Percentiles rank a stretch among this genome's conserved stretches.
Conservation (phyloP, 2,113 vertebrate genomes). For the Panthera tigris region DNA sequence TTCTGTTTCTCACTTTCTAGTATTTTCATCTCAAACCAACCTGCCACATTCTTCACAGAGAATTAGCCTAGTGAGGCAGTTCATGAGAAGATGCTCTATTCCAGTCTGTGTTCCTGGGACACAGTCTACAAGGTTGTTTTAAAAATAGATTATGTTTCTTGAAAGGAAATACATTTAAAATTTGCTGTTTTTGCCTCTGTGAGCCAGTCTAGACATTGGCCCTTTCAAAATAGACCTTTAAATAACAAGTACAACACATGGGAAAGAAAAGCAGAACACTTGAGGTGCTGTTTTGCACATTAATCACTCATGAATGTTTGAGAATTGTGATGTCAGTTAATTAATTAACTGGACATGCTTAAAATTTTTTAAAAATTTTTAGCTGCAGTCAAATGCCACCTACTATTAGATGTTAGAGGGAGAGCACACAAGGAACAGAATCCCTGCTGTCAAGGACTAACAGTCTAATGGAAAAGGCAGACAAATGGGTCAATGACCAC, state of each 20-base stretch:
- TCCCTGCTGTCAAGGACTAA: neutral
- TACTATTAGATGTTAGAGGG: neutral
- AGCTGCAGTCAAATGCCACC: neutral
- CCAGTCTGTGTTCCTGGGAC: neutral
- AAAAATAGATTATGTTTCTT: constrained; percentile 35
- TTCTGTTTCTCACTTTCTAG: constrained; percentile 22
- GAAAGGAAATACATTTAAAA: constrained; percentile 37
- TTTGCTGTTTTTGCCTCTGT: constrained; percentile 15
- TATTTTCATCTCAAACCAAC: constrained; percentile 45
- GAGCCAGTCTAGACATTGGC: neutral
- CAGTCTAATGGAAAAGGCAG: neutral
- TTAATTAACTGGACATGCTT: neutral
- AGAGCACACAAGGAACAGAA: neutral
- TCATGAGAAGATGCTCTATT: neutral
- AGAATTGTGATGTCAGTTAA: neutral
- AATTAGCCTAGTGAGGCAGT: neutral
- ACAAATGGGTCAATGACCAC: neutral
- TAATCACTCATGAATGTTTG: neutral
- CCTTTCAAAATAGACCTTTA: constrained; percentile 14
- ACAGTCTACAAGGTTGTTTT: neutral
- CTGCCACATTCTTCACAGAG: neutral
- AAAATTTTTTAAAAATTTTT: neutral
- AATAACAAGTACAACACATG: neutral
- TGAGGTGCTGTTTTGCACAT: neutral
- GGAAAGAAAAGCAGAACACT: neutral